Percentiles rank a stretch among this genome's conserved stretches.
Evolutionary conservation across 2,113 vertebrate genomes (phyloP).

Genomic region (Protobothrops mucrosquamatus): DNA sequence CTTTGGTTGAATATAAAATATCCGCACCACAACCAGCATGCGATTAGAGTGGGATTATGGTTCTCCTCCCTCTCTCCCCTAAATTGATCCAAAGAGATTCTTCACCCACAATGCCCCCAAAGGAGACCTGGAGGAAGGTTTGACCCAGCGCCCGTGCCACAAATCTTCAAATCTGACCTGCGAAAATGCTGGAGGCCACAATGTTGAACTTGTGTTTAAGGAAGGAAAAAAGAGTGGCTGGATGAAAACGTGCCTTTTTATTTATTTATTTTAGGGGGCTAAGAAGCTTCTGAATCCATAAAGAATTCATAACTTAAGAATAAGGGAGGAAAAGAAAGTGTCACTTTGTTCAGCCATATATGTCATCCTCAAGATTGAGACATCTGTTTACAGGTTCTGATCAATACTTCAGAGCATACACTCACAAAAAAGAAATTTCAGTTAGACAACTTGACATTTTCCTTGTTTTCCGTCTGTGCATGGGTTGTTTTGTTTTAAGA

Average conservation of each 20-base stretch:
- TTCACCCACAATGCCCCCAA: not conserved
- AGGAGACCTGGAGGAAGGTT: not conserved
- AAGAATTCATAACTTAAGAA: not conserved
- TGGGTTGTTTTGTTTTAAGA: not conserved
- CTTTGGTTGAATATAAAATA: not conserved
- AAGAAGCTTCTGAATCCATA: not conserved
- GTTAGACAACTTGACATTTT: not conserved
- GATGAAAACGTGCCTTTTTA: not conserved
- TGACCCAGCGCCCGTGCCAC: not conserved
- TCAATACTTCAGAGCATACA: not conserved
- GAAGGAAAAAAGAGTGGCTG: not conserved
- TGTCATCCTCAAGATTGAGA: not conserved
- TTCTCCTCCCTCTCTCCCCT: not conserved
- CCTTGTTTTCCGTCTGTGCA: not conserved
- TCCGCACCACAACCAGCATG: not conserved
- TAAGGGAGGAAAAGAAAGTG: not conserved
- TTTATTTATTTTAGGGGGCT: not conserved
- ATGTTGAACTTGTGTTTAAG: not conserved
- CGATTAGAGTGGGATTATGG: not conserved
- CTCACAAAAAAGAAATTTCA: not conserved
- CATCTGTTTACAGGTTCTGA: not conserved
- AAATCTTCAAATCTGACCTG: not conserved
- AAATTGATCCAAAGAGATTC: not conserved
- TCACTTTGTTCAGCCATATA: not conserved
- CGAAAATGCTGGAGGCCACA: not conserved